phyloP scores from a whole-genome alignment of 1,140 invertebrate species.

The Zaprionus ornatus region DNA sequence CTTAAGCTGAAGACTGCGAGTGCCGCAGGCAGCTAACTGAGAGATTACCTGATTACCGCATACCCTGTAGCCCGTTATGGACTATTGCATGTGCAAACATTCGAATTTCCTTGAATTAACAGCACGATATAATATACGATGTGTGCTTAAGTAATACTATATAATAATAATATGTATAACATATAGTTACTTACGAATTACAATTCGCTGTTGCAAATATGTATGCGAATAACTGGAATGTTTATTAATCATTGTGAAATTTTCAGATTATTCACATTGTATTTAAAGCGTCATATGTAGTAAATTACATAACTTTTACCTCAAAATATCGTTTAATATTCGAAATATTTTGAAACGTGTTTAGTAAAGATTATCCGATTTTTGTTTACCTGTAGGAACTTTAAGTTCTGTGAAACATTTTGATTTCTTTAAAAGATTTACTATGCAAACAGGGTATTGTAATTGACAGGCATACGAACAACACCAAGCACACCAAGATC shows the following conservation, averaged over 20 bases:
- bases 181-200: neutral
- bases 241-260: neutral
- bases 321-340: neutral
- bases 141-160: slow-evolving; percentile 3
- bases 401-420: neutral
- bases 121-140: neutral
- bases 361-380: neutral
- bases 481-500: slow-evolving; percentile 24
- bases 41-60: slow-evolving; percentile 6
- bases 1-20: slow-evolving; percentile 31
- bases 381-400: neutral
- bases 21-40: slow-evolving; percentile 17
- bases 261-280: neutral
- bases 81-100: neutral
- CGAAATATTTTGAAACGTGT: neutral
- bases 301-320: neutral
- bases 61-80: neutral
- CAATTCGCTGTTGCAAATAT: neutral
- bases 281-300: neutral
- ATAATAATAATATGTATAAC: neutral
- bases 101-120: neutral
- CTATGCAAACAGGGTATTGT: slow-evolving; percentile 22
- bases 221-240: neutral
- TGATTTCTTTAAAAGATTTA: neutral
- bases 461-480: slow-evolving; percentile 30